phyloP scores from a whole-genome alignment of 2,888 invertebrate species.

The Eucera pruinosa region DNA sequence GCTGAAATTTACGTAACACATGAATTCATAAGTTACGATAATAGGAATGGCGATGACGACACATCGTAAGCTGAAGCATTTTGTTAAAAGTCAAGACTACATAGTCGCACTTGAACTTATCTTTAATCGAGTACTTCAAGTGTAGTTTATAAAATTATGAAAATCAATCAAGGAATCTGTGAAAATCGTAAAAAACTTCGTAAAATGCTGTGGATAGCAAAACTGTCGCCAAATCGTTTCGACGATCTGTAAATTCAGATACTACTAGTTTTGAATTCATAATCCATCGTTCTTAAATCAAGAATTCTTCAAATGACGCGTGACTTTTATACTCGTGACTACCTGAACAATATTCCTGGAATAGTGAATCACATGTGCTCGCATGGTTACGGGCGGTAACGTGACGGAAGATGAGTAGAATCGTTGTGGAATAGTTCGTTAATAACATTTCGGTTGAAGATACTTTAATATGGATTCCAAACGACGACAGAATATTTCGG shows the following conservation, averaged over 20 bases:
- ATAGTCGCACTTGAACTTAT: not conserved
- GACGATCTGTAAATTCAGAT: not conserved
- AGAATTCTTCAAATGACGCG: constrained; percentile 9
- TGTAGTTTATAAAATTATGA: too few relatives aligned
- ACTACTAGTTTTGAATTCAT: not conserved
- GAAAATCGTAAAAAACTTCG: not conserved
- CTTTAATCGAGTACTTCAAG: not conserved
- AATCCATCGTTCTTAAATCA: not conserved
- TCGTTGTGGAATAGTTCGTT: not conserved
- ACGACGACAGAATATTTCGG: not conserved
- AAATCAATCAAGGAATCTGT: not conserved
- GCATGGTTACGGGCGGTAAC: not conserved
- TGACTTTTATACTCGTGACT: not conserved
- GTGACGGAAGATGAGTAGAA: constrained; percentile 12
- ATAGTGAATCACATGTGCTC: not conserved
- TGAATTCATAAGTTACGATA: constrained; percentile 63
- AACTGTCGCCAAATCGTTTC: not conserved
- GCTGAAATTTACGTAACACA: constrained; percentile 67
- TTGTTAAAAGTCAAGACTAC: not conserved
- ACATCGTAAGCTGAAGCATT: not conserved
- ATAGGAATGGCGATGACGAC: constrained; percentile 42
- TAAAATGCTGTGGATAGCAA: not conserved
- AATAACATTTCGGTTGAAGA: not conserved
- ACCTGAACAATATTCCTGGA: constrained; percentile 14
- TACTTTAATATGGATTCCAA: not conserved